Conservation (phyloP, 2,113 vertebrate genomes). For the Phocoena phocoena region DNA sequence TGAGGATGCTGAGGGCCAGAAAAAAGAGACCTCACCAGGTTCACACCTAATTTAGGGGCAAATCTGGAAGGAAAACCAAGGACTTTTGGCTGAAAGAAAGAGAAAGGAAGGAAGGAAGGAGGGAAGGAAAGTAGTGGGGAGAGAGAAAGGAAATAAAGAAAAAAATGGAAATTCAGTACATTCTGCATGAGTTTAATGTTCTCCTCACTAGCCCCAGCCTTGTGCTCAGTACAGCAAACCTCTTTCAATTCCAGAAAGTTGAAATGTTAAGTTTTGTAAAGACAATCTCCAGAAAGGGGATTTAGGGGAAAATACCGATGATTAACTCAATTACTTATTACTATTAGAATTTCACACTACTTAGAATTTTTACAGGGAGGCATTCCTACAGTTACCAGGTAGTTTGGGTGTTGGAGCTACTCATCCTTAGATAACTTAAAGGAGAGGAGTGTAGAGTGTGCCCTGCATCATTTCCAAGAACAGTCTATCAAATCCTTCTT, state of each 20-base stretch:
- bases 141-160: not conserved
- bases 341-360: not conserved
- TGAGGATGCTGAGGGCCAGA: not conserved
- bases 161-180: not conserved
- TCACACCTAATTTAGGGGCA: not conserved
- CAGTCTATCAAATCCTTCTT: not conserved
- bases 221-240: not conserved
- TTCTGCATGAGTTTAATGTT: not conserved
- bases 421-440: not conserved
- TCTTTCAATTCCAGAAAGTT: not conserved
- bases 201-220: not conserved
- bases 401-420: not conserved
- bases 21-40: not conserved
- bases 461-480: not conserved
- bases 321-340: not conserved
- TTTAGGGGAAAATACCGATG: not conserved
- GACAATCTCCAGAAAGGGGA: not conserved
- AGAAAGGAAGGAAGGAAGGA: not conserved
- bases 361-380: not conserved
- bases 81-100: not conserved
- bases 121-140: not conserved
- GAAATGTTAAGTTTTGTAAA: not conserved
- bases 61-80: not conserved
- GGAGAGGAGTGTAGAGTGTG: not conserved
- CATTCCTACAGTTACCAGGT: not conserved